A percentile compares a stretch with the other conserved stretches of the same genome.
These are phyloP conservation scores for Campaea margaritaria DNA, from an alignment of 2,888 invertebrate species.

Conservation along the genomic window DNA sequence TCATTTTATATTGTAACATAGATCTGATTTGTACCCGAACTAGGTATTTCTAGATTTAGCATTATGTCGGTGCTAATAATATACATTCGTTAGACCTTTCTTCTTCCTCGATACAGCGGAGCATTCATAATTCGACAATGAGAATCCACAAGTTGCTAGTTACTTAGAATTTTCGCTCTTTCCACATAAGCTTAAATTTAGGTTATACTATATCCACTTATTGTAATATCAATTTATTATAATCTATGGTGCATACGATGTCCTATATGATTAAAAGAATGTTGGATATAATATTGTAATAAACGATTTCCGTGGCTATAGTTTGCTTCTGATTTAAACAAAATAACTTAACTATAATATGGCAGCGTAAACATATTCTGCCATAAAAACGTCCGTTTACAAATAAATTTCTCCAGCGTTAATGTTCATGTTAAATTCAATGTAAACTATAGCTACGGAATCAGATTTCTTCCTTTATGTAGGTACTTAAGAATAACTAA, in stretches of 20 bases:
- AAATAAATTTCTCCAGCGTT: not conserved
- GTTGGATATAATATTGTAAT: constrained; percentile 41
- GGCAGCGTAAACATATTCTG: not conserved
- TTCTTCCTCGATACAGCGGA: constrained; percentile 38
- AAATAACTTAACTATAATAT: not conserved
- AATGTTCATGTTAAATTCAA: not conserved
- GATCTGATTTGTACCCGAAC: constrained; percentile 52
- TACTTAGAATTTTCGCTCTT: constrained; percentile 46
- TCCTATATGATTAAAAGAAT: constrained; percentile 64
- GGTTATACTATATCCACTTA: constrained; percentile 32
- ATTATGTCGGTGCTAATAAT: constrained; percentile 72
- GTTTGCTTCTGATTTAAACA: constrained; percentile 18
- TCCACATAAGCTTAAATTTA: constrained; percentile 52
- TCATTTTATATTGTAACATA: not conserved
- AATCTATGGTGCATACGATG: constrained; percentile 71
- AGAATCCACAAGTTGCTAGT: constrained; percentile 32
- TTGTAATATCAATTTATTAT: constrained; percentile 50
- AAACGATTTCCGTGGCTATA: constrained; percentile 36
- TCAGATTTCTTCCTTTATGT: constrained; percentile 53
- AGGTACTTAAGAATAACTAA: constrained; percentile 51
- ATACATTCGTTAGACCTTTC: constrained; percentile 34
- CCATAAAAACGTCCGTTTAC: constrained; percentile 1
- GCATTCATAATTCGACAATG: constrained; percentile 42
- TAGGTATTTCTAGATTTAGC: constrained; percentile 66
- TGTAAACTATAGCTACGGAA: constrained; percentile 43